These are phyloP conservation scores for Tetrax tetrax DNA, from an alignment of 2,113 vertebrate genomes.

Conservation along the genomic window DNA sequence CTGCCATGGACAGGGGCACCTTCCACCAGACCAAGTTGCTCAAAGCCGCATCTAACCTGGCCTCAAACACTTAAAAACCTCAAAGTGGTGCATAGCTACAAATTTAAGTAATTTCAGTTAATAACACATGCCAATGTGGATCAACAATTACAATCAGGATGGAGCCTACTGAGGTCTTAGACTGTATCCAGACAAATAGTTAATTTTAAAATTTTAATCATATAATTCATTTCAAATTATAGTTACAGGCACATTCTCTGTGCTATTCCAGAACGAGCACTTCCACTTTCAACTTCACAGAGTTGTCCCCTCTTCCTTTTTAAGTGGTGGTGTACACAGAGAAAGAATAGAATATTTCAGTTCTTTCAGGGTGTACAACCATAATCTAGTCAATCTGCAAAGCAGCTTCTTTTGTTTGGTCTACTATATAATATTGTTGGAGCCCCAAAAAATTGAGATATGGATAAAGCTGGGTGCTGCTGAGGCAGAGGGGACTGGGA, in stretches of 20 bases:
- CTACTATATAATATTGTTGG: rapidly evolving
- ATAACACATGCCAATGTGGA: background rate
- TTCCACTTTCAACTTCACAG: background rate
- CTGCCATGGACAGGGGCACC: no score
- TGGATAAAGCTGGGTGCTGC: rapidly evolving
- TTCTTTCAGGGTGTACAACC: no score
- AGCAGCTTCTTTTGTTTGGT: background rate
- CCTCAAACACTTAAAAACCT: no score
- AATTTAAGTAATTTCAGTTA: background rate
- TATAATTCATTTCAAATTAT: background rate
- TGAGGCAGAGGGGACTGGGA: background rate
- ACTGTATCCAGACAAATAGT: rapidly evolving
- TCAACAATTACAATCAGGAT: rapidly evolving
- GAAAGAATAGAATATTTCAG: background rate
- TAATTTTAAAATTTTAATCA: background rate
- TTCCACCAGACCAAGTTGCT: no score
- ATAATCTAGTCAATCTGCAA: rapidly evolving
- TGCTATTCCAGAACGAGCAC: background rate
- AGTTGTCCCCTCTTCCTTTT: background rate
- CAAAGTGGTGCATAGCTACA: rapidly evolving
- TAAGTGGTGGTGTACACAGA: background rate
- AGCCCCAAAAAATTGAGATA: background rate
- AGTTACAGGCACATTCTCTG: rapidly evolving
- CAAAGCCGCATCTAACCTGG: no score
- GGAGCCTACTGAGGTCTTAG: no score